A percentile compares a stretch with the other conserved stretches of the same genome.
These are phyloP conservation scores for Alca torda DNA, from an alignment of 2,797 vertebrate species.

Conservation along the genomic window DNA sequence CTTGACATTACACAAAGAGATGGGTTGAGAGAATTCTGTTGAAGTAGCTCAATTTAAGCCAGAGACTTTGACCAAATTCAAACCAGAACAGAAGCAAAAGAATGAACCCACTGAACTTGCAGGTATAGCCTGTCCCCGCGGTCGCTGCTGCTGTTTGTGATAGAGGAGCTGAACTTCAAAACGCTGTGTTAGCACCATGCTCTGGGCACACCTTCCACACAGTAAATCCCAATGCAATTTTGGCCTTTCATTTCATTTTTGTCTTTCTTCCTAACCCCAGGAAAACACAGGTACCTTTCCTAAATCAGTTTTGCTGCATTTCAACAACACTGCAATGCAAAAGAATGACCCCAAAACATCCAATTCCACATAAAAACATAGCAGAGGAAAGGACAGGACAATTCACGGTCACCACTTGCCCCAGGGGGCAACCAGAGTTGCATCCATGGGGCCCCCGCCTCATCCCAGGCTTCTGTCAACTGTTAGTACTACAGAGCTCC, in stretches of 20 bases:
- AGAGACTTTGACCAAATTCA: slow-evolving; percentile 57
- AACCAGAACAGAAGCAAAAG: slow-evolving; percentile 50
- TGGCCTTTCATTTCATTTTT: neutral
- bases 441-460: neutral
- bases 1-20: slow-evolving; percentile 56
- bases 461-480: neutral
- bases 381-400: slow-evolving; percentile 18
- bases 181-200: slow-evolving; percentile 28
- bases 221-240: neutral
- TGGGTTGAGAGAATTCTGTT: slow-evolving; percentile 57
- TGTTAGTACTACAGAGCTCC: neutral
- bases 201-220: neutral
- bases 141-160: neutral
- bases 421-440: neutral
- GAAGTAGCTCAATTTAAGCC: slow-evolving; percentile 63
- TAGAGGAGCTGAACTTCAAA: slow-evolving; percentile 37
- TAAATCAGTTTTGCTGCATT: slow-evolving; percentile 16
- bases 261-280: neutral
- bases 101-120: slow-evolving; percentile 31
- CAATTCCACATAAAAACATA: slow-evolving; percentile 42
- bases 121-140: slow-evolving; percentile 30
- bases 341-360: slow-evolving; percentile 30
- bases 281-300: slow-evolving; percentile 16
- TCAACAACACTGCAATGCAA: slow-evolving; percentile 42
- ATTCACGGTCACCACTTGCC: neutral